Percentiles rank a stretch among this genome's conserved stretches.
phyloP scores from a whole-genome alignment of 2,888 invertebrate species.

The Cheilosia scutellata region DNA sequence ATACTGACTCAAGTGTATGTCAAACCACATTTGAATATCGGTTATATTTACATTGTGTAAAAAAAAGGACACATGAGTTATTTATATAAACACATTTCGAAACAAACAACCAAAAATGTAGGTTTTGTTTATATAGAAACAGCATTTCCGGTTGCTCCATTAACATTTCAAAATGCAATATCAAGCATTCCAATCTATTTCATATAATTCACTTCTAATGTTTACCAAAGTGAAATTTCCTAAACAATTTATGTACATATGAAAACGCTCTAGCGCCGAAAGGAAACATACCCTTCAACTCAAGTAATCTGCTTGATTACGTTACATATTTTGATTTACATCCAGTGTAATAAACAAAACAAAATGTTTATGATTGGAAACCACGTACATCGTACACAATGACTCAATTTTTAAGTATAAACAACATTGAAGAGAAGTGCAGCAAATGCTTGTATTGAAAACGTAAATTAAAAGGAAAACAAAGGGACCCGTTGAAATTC shows the following conservation, averaged over 20 bases:
- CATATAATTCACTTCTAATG: slow-evolving; percentile 13
- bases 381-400: neutral
- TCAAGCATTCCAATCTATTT: slow-evolving; percentile 3
- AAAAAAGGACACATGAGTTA: slow-evolving; percentile 33
- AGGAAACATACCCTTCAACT: neutral
- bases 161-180: slow-evolving; percentile 15
- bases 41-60: slow-evolving; percentile 46
- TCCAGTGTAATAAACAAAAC: neutral
- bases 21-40: neutral
- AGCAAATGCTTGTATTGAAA: neutral
- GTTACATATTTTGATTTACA: neutral
- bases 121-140: slow-evolving; percentile 30
- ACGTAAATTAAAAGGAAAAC: neutral
- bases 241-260: neutral
- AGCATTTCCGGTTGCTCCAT: slow-evolving; percentile 42
- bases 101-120: neutral
- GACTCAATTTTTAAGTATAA: neutral
- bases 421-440: neutral
- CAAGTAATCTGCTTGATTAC: neutral
- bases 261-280: neutral
- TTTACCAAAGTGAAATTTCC: slow-evolving; percentile 23
- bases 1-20: neutral
- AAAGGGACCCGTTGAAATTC: neutral
- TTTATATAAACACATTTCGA: neutral
- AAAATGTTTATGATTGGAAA: neutral